Percentiles rank a stretch among this genome's conserved stretches.
phyloP scores from a whole-genome alignment of 23 tunicate species.

The Clavelina lepadiformis region DNA sequence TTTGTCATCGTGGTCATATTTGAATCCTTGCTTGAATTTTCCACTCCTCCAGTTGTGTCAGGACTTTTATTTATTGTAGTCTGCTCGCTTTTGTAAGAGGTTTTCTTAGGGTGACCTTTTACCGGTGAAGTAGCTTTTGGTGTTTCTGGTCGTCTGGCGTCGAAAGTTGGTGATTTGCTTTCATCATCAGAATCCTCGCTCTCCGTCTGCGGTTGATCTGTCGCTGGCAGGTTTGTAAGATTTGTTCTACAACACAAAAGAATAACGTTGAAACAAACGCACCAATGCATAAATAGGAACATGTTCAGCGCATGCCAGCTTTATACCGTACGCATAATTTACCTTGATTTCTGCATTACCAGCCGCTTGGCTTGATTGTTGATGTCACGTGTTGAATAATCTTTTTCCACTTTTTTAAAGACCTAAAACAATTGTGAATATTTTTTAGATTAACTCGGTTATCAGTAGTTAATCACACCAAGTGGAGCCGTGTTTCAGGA shows the following conservation, averaged over 20 bases:
- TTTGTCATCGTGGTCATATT: neutral
- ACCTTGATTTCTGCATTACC: conserved; percentile 68
- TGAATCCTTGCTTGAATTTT: too few species aligned
- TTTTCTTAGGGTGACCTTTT: neutral
- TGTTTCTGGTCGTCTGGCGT: neutral
- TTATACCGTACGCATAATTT: too few species aligned
- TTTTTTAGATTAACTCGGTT: too few species aligned
- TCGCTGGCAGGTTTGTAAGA: neutral
- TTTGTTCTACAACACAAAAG: conserved; percentile 5
- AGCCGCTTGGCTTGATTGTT: conserved; percentile 81
- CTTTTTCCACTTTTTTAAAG: conserved; percentile 41
- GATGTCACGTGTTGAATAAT: conserved; percentile 58
- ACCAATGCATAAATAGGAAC: neutral
- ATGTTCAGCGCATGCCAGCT: neutral
- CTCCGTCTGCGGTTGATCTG: conserved; percentile 33
- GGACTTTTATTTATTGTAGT: too few species aligned
- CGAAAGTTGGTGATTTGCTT: too few species aligned
- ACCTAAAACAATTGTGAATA: conserved; percentile 60
- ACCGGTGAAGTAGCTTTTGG: too few species aligned
- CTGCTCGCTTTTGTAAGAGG: too few species aligned
- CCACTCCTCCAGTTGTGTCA: too few species aligned
- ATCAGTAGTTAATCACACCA: too few species aligned
- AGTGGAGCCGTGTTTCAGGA: too few species aligned
- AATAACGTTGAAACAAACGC: neutral
- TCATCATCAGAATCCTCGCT: conserved; percentile 47